Percentiles rank a stretch among this genome's conserved stretches.
Conservation (phyloP, 2,888 invertebrate species). For the Sarcophaga rosellei region DNA sequence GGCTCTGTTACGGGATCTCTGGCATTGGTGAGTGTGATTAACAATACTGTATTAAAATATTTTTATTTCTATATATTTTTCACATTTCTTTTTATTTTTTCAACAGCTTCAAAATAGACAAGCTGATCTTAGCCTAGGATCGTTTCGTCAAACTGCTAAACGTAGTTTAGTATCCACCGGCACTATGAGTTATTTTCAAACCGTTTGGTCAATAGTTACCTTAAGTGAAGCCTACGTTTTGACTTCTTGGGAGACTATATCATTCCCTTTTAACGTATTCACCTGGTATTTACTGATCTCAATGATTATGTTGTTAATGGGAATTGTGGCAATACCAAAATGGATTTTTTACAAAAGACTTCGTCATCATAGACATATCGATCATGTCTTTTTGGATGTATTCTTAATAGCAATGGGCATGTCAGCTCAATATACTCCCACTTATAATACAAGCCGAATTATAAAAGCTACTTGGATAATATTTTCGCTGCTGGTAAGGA, state of each 20-base stretch:
- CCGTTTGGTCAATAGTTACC: conserved; percentile 58
- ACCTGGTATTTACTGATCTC: conserved; percentile 64
- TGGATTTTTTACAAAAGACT: background rate
- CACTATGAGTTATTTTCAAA: conserved; percentile 66
- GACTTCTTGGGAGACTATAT: conserved; percentile 68
- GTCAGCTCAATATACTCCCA: conserved; percentile 40
- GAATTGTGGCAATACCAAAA: background rate
- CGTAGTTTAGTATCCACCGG: conserved; percentile 57
- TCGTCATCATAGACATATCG: background rate
- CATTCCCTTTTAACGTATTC: conserved; percentile 68
- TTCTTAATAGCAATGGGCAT: conserved; percentile 37
- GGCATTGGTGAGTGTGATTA: conserved; percentile 53
- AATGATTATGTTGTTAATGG: background rate
- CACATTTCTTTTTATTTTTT: background rate
- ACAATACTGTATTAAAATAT: background rate
- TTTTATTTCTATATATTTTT: too few species aligned
- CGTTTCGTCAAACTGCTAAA: conserved; percentile 64
- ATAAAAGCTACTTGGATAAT: conserved; percentile 65
- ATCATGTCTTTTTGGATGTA: conserved; percentile 8
- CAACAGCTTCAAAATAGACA: conserved; percentile 64
- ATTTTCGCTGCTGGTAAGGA: conserved; percentile 61
- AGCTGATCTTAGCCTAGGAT: conserved; percentile 69
- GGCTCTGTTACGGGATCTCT: conserved; percentile 59
- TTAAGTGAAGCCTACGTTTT: conserved; percentile 52
- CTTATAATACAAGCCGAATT: conserved; percentile 47